Evolutionary conservation across 2,888 invertebrate genomes (phyloP), one percentile per base, ranked within the genome.

Genomic region (Junonia oenone): DNA sequence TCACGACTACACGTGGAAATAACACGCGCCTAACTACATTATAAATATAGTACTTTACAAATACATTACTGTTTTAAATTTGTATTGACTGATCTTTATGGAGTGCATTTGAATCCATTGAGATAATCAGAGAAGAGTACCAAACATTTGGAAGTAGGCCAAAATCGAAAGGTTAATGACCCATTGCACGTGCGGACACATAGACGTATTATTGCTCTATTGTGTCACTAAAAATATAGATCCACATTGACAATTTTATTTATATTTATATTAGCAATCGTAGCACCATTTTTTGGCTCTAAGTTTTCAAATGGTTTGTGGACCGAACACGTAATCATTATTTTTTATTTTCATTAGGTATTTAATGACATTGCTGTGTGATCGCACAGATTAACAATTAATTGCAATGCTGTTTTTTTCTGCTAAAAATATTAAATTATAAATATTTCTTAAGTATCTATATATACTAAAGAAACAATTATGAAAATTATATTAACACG

Each of bases 131-230:
- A 31, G 31, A 19, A 27, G 51, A 38, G 19, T 17, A 45, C 46
- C 73, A 69, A 71, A 76, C 72, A 72, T 73, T 76, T 81, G 81
- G 81, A 61, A 15, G 47, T 35, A n/a, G 48, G 76, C 82, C 82
- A 83, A 76, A 67, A 53, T 29, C 43, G 56, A 56, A 58, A 59
- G 81, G 79, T 77, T 71, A 79, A 69, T 74, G 79, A 59, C 72
- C 81, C 72, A 76, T 71, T 71, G 65, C 81, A 78, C 78, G 80
- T 80, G 81, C 43, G 15, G 29, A 33, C 17, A 27, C 29, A 14
- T 55, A 13, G 35, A 35, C 15, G 22, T n/a, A 55, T 49, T 27
- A 58, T 31, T 59, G 62, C 50, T 64, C 62, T 68, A 72, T 73
- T 75, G 71, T 73, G 45, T 61, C 55, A 35, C 45, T 63, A 68